These are phyloP conservation scores for Drosophila ezoana DNA, from an alignment of 2,888 invertebrate genomes.

Conservation along the genomic window DNA sequence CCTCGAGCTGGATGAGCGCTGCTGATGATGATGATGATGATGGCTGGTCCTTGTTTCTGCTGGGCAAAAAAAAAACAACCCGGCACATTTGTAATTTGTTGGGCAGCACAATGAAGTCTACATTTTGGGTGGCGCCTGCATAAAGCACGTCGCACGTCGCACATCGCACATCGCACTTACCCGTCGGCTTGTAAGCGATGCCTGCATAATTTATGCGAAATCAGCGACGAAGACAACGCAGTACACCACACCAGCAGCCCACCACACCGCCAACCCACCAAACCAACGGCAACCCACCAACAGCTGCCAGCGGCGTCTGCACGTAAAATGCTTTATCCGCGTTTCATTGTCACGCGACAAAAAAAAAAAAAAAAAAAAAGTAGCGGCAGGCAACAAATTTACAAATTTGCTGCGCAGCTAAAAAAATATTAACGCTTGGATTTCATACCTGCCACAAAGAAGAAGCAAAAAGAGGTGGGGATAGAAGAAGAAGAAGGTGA, in stretches of 20 bases:
- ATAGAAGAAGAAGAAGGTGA: conserved; percentile 7
- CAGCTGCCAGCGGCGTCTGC: conserved; percentile 59
- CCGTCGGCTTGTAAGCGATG: conserved; percentile 41
- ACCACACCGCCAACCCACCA: conserved; percentile 4
- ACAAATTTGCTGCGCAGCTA: conserved; percentile 61
- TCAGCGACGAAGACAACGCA: conserved; percentile 57
- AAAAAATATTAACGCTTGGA: conserved; percentile 65
- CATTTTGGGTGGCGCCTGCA: conserved; percentile 34
- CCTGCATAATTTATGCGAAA: conserved; percentile 78
- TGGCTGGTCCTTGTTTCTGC: conserved; percentile 36
- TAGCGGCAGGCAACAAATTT: conserved; percentile 57
- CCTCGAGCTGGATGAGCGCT: background rate
- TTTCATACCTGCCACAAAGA: conserved; percentile 59
- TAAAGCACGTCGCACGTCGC: conserved; percentile 39
- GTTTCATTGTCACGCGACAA: conserved; percentile 71
- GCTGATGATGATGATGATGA: conserved; percentile 4
- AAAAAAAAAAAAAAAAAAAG: conserved; percentile 41
- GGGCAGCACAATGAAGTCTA: conserved; percentile 41
- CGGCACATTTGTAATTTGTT: conserved; percentile 68
- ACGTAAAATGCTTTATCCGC: conserved; percentile 81
- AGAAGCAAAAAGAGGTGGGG: conserved; percentile 1
- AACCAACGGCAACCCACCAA: conserved; percentile 12
- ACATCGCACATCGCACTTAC: conserved; percentile 33
- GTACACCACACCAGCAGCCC: background rate
- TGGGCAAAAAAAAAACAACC: conserved; percentile 6